Evolutionary conservation across 2,113 vertebrate species (phyloP).

Genomic region (Ciconia stormi): DNA sequence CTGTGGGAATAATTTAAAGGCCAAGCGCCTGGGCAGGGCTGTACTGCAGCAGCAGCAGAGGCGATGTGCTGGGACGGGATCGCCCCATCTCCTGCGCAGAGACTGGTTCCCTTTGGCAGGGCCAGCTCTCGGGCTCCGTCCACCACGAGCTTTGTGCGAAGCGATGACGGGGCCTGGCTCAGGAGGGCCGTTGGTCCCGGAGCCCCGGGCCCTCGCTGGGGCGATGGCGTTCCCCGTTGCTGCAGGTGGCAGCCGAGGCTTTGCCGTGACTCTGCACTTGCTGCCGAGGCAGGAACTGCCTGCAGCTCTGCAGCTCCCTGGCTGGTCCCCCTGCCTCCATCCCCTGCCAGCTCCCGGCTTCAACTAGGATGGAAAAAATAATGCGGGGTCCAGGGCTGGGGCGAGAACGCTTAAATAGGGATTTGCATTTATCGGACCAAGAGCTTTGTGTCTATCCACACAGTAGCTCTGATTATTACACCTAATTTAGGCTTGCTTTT

Average conservation of each 20-base stretch:
- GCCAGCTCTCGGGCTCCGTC: background rate
- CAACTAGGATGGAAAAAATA: background rate
- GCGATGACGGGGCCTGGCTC: fast-evolving
- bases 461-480: background rate
- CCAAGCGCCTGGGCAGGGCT: slow-evolving; percentile 54
- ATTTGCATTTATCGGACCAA: fast-evolving
- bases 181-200: background rate
- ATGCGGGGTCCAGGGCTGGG: background rate
- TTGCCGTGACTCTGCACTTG: fast-evolving
- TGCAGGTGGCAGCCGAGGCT: background rate
- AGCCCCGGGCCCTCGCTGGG: background rate
- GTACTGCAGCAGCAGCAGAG: background rate
- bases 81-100: background rate
- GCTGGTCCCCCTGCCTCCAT: background rate
- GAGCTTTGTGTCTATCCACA: background rate
- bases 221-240: fast-evolving
- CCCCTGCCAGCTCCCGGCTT: background rate
- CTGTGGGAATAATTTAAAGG: slow-evolving; percentile 78
- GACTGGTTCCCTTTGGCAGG: background rate
- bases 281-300: background rate
- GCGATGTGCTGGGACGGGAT: background rate
- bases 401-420: fast-evolving
- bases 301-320: background rate
- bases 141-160: background rate
- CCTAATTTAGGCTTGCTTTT: background rate